Conservation (phyloP, 2,888 invertebrate species). For the Halocaridina rubra region DNA sequence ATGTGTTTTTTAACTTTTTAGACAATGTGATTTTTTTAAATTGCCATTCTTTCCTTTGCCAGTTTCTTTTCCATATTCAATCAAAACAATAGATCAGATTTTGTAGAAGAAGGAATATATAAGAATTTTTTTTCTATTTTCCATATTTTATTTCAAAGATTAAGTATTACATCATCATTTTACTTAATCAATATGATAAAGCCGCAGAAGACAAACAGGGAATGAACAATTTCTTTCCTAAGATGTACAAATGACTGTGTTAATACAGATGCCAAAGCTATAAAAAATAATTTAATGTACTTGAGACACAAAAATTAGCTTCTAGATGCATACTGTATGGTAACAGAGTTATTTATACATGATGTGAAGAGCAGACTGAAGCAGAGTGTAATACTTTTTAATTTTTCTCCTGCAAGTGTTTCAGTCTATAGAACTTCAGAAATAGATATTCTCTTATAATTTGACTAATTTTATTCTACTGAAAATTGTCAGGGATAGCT, state of each 20-base stretch:
- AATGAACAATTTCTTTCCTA: slow-evolving; percentile 10
- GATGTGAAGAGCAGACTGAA: background rate
- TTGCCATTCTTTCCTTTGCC: too few relatives aligned
- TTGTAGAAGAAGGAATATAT: background rate
- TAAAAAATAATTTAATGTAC: slow-evolving; percentile 1
- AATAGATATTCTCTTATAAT: too few relatives aligned
- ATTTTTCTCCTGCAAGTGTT: background rate
- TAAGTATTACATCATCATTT: slow-evolving; percentile 50
- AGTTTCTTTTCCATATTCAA: too few relatives aligned
- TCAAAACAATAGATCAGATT: too few relatives aligned
- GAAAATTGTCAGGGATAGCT: too few relatives aligned
- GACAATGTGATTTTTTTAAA: background rate
- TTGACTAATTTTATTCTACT: too few relatives aligned
- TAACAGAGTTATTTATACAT: background rate
- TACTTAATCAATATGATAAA: slow-evolving; percentile 44
- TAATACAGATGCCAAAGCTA: slow-evolving; percentile 17
- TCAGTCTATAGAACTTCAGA: too few relatives aligned
- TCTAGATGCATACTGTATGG: background rate
- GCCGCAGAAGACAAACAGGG: slow-evolving; percentile 29
- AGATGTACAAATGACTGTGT: slow-evolving; percentile 32
- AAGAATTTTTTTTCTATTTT: background rate
- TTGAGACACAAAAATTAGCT: background rate
- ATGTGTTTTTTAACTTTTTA: too few relatives aligned
- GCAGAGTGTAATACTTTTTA: background rate
- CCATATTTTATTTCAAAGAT: slow-evolving; percentile 47